A percentile compares a stretch with the other conserved stretches of the same genome.
Evolutionary conservation across 92 coral and sea anemone species (phyloP).

Genomic region (Parazoanthus darwini): DNA sequence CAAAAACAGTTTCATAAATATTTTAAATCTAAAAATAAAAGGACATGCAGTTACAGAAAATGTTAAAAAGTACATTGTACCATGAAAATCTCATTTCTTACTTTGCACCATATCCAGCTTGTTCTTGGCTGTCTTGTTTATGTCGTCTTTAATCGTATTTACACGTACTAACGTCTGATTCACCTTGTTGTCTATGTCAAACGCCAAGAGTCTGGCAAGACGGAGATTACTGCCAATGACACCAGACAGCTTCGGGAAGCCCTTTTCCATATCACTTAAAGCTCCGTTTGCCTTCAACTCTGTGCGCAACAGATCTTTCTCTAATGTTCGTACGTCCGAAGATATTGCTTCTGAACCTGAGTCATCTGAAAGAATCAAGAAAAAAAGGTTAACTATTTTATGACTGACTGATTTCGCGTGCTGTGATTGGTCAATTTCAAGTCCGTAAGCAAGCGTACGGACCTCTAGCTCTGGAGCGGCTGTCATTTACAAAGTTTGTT

Average conservation of each 20-base stretch:
- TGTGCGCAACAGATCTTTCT: constrained; percentile 25
- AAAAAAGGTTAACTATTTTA: not conserved
- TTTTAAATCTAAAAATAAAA: too few relatives aligned
- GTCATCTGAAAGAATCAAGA: not conserved
- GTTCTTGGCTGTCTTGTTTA: constrained; percentile 63
- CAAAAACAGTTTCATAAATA: too few relatives aligned
- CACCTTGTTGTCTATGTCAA: constrained; percentile 60
- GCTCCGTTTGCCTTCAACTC: constrained; percentile 40
- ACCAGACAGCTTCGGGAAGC: constrained; percentile 1
- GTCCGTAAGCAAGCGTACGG: too few relatives aligned
- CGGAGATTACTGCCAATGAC: constrained; percentile 24
- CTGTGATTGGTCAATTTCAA: too few relatives aligned
- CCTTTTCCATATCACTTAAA: constrained; percentile 1
- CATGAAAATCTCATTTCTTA: constrained; percentile 39
- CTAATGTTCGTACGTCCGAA: not conserved
- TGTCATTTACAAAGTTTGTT: too few relatives aligned
- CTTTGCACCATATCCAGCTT: constrained; percentile 60
- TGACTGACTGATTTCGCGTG: too few relatives aligned
- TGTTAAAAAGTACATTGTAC: too few relatives aligned
- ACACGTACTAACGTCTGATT: constrained; percentile 57
- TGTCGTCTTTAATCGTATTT: constrained; percentile 53
- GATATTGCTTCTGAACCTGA: constrained; percentile 6
- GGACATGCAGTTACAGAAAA: too few relatives aligned
- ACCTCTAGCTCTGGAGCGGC: too few relatives aligned
- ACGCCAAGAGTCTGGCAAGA: constrained; percentile 33